Conservation (phyloP, 2,797 vertebrate species). For the Geotrypetes seraphini region DNA sequence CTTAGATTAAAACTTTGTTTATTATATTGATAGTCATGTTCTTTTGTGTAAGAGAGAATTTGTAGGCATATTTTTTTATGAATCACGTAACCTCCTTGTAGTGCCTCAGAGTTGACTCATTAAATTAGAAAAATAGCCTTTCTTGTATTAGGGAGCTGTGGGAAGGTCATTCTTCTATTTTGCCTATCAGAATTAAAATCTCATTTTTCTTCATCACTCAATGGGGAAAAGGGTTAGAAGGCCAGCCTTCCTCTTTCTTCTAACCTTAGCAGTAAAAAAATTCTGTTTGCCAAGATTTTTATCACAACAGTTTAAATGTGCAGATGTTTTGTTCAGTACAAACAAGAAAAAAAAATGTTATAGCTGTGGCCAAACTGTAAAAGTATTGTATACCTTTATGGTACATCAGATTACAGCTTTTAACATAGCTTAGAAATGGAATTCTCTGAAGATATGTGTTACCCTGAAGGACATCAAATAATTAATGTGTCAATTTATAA, state of each 20-base stretch:
- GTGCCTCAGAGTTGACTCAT: slow-evolving; percentile 6
- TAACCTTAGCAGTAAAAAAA: slow-evolving; percentile 46
- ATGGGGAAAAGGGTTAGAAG: slow-evolving; percentile 20
- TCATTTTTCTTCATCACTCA: slow-evolving; percentile 30
- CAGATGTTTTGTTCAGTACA: slow-evolving; percentile 55
- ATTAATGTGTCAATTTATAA: too few species aligned
- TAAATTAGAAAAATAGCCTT: slow-evolving; percentile 38
- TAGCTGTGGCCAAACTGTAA: too few species aligned
- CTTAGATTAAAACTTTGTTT: too few species aligned
- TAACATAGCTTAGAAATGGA: too few species aligned
- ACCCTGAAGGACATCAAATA: too few species aligned
- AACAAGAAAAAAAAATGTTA: slow-evolving; percentile 49
- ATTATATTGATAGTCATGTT: too few species aligned
- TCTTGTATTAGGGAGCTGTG: slow-evolving; percentile 24
- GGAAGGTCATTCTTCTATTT: slow-evolving; percentile 32
- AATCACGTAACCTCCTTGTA: too few species aligned
- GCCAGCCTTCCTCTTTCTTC: slow-evolving; percentile 35
- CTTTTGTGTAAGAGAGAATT: too few species aligned
- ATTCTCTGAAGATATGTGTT: too few species aligned
- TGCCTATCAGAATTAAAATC: slow-evolving; percentile 29
- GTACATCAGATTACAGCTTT: too few species aligned
- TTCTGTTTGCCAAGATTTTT: slow-evolving; percentile 45
- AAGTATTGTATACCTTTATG: too few species aligned
- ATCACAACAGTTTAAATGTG: slow-evolving; percentile 38
- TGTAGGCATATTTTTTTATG: slow-evolving; percentile 1